Evolutionary conservation across 2,113 vertebrate genomes (phyloP).

Genomic region (Chionis minor): DNA sequence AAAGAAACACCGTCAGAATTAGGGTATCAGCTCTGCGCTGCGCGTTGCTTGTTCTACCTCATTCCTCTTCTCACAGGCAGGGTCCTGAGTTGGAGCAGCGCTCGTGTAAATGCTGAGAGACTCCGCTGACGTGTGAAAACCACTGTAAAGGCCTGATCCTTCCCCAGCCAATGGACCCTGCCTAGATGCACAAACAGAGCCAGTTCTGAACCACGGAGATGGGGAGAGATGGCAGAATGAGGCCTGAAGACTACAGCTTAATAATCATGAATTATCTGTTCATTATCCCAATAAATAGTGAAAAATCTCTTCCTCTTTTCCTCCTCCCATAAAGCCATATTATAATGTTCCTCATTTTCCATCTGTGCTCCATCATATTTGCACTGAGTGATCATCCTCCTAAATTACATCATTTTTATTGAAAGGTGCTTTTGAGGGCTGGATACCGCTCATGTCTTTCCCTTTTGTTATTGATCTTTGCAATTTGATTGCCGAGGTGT

Average conservation of each 20-base stretch:
- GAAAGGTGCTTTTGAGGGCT: conserved; percentile 53
- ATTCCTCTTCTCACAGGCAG: neutral
- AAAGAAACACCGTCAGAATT: neutral
- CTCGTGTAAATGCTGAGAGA: neutral
- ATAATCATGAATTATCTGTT: conserved; percentile 58
- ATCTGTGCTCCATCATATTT: conserved; percentile 58
- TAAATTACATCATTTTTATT: conserved; percentile 60
- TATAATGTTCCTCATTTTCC: conserved; percentile 53
- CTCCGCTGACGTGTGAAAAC: neutral
- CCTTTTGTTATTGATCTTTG: conserved; percentile 47
- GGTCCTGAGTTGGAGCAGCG: neutral
- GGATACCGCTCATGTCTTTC: neutral
- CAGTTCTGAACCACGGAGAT: neutral
- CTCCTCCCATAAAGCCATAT: conserved; percentile 27
- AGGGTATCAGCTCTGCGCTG: neutral
- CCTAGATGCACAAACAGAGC: neutral
- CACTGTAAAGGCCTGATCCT: neutral
- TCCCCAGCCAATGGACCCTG: neutral
- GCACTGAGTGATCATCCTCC: conserved; percentile 38
- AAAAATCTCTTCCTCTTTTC: conserved; percentile 51
- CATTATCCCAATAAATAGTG: conserved; percentile 59
- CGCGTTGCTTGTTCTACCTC: neutral
- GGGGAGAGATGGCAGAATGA: neutral
- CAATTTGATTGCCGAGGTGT: conserved; percentile 26
- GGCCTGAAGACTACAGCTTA: conserved; percentile 25